Evolutionary conservation across 2,797 vertebrate species (phyloP).

Genomic region (Phoeniculus purpureus): DNA sequence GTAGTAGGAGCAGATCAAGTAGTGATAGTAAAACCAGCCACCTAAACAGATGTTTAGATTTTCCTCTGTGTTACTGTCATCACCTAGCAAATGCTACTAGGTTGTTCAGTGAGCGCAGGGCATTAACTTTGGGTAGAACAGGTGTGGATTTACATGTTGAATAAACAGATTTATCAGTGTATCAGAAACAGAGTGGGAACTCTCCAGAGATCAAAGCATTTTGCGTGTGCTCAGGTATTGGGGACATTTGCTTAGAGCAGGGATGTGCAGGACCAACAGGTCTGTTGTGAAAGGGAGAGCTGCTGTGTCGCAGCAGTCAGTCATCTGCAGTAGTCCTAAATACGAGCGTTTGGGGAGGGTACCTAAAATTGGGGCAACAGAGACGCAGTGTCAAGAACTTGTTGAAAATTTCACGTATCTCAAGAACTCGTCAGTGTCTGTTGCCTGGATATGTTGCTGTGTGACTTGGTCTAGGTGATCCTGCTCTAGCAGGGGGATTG

Average conservation of each 20-base stretch:
- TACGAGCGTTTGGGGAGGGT: background rate
- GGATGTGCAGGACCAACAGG: background rate
- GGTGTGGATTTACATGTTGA: background rate
- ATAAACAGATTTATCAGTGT: background rate
- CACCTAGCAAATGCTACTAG: background rate
- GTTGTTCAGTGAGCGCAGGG: background rate
- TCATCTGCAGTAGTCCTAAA: background rate
- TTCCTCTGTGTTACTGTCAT: background rate
- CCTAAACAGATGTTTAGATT: background rate
- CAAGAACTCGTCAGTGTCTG: background rate
- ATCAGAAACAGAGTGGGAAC: background rate
- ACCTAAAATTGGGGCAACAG: background rate
- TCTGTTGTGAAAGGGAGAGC: background rate
- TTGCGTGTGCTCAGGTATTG: background rate
- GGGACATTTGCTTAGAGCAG: background rate
- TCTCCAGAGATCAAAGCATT: slow-evolving; percentile 5
- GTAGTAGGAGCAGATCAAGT: background rate
- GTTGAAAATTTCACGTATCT: background rate
- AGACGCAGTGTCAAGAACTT: background rate
- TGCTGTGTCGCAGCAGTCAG: background rate
- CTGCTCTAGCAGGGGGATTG: too few species aligned
- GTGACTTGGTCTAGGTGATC: too few species aligned
- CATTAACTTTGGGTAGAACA: background rate
- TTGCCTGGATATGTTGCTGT: too few species aligned
- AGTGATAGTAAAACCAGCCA: background rate